These are phyloP conservation scores for Stichopus chloronotus DNA, from an alignment of 35 echinoderm and acorn worm species.

Conservation along the genomic window DNA sequence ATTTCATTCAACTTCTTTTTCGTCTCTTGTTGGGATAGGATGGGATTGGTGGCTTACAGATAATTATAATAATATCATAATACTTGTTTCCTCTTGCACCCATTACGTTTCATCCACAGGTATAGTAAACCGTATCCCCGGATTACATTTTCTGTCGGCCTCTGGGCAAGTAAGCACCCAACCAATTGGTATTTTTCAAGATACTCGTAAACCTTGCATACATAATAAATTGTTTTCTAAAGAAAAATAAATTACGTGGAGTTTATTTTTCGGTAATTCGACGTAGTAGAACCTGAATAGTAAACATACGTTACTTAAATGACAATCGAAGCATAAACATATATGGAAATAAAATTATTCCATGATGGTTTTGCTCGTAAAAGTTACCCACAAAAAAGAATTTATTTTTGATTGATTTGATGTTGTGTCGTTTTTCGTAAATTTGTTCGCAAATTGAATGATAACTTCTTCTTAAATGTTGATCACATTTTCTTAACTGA, in stretches of 20 bases:
- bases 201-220: not conserved
- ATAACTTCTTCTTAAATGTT: slow-evolving; percentile 45
- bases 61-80: too few species aligned
- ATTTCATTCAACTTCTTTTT: too few species aligned
- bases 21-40: too few species aligned
- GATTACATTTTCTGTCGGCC: not conserved
- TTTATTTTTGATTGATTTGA: slow-evolving; percentile 51
- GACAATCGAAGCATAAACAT: not conserved
- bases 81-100: too few species aligned
- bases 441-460: slow-evolving; percentile 51
- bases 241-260: not conserved
- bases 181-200: not conserved
- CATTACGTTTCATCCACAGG: too few species aligned
- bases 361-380: not conserved
- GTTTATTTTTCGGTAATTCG: not conserved
- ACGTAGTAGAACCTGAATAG: not conserved
- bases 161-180: not conserved
- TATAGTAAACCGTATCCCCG: too few species aligned
- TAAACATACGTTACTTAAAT: not conserved
- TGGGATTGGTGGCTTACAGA: too few species aligned
- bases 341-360: slow-evolving; percentile 21
- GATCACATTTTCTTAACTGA: slow-evolving; percentile 50
- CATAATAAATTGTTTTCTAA: not conserved
- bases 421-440: slow-evolving; percentile 46
- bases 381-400: not conserved